A percentile compares a stretch with the other conserved stretches of the same genome.
Conservation (phyloP, 2,797 vertebrate genomes). For the Pelobates cultripes region DNA sequence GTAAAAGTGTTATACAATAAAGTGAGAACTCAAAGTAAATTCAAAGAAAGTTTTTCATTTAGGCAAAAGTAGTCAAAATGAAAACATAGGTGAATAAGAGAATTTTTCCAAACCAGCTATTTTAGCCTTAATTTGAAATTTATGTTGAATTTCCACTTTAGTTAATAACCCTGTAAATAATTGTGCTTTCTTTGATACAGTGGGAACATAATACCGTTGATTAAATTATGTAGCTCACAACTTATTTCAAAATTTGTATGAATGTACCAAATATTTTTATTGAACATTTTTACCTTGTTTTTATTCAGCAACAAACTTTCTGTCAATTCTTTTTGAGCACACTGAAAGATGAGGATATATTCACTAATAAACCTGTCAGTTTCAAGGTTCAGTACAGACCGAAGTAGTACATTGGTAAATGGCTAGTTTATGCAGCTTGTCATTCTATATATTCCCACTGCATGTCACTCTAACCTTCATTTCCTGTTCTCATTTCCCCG, state of each 20-base stretch:
- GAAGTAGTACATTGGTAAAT: constrained; percentile 20
- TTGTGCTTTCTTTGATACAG: too few species aligned
- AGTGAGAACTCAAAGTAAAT: too few species aligned
- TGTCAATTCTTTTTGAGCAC: constrained; percentile 8
- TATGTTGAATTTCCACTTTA: too few species aligned
- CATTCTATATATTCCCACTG: constrained; percentile 9
- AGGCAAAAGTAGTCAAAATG: too few species aligned
- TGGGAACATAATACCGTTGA: too few species aligned
- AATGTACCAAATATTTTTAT: background rate
- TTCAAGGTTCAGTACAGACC: background rate
- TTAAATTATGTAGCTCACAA: too few species aligned
- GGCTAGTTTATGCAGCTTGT: constrained; percentile 16
- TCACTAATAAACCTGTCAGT: constrained; percentile 28
- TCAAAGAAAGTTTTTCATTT: too few species aligned
- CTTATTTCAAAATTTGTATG: background rate
- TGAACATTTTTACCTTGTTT: background rate
- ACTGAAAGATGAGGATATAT: constrained; percentile 7
- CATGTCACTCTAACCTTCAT: constrained; percentile 8
- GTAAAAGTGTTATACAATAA: too few species aligned
- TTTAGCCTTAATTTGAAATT: too few species aligned
- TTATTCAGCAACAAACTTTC: background rate
- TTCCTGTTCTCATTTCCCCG: constrained; percentile 14
- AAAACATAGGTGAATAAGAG: too few species aligned
- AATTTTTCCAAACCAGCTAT: too few species aligned
- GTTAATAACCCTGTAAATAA: too few species aligned